Evolutionary conservation across 2,113 vertebrate species (phyloP).

Genomic region (Amazona vittata): DNA sequence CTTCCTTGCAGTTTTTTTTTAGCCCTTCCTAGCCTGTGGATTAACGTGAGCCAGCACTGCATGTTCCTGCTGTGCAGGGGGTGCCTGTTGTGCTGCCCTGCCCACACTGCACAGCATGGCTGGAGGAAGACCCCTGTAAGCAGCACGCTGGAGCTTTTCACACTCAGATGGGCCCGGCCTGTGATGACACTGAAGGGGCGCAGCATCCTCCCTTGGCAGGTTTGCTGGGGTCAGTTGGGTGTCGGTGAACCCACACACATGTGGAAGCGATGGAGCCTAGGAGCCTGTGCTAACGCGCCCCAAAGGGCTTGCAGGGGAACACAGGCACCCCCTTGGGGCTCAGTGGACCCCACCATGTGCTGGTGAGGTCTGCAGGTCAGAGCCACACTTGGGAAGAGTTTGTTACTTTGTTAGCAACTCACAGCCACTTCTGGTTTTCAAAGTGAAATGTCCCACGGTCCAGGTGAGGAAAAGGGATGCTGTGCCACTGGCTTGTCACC

Average conservation of each 20-base stretch:
- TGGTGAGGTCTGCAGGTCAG: background rate
- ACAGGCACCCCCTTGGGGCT: background rate
- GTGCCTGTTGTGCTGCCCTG: background rate
- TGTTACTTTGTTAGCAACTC: accelerated
- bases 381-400: background rate
- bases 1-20: background rate
- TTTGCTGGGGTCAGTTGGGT: background rate
- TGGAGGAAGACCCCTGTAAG: background rate
- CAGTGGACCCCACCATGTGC: accelerated
- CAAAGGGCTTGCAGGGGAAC: background rate
- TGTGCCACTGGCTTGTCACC: background rate
- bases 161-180: background rate
- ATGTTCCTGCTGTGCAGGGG: background rate
- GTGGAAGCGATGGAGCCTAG: accelerated
- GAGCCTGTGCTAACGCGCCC: too few relatives aligned
- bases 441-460: background rate
- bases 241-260: background rate
- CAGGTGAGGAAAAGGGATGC: background rate
- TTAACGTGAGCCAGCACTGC: accelerated
- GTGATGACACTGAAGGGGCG: background rate
- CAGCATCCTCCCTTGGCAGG: background rate
- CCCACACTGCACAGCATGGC: accelerated
- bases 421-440: background rate
- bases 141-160: background rate
- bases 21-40: background rate